Percentiles rank a stretch among this genome's conserved stretches.
Conservation (phyloP, 64 coral and sea anemone genomes). For the Acropora tenuis region DNA sequence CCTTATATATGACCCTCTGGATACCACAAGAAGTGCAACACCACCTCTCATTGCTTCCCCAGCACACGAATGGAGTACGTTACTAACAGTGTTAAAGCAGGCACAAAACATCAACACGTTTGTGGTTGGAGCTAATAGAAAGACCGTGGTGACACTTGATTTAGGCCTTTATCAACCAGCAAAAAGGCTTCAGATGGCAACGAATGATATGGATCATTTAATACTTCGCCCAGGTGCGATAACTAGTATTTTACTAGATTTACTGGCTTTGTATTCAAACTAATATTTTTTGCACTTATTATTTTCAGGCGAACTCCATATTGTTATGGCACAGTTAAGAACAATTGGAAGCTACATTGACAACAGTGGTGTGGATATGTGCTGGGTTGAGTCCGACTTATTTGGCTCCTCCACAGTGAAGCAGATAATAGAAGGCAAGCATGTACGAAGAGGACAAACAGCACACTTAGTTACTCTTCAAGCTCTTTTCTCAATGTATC, state of each 20-base stretch:
- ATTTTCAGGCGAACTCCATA: slow-evolving; percentile 15
- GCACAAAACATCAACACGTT: background rate
- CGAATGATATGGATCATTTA: slow-evolving; percentile 18
- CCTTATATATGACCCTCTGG: background rate
- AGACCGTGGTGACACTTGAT: slow-evolving; percentile 35
- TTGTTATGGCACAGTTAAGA: slow-evolving; percentile 51
- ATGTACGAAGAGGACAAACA: slow-evolving; percentile 46
- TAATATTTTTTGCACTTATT: slow-evolving; percentile 14
- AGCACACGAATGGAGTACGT: background rate
- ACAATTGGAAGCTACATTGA: slow-evolving; percentile 40
- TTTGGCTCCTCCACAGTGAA: slow-evolving; percentile 47
- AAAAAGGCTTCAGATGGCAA: slow-evolving; percentile 31
- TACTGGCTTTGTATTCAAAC: slow-evolving; percentile 14
- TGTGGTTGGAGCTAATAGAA: slow-evolving; percentile 6
- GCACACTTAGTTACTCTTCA: slow-evolving; percentile 45
- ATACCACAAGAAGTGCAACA: slow-evolving; percentile 3
- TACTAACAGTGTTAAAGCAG: background rate
- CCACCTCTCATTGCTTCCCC: slow-evolving; percentile 30
- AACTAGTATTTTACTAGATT: slow-evolving; percentile 15
- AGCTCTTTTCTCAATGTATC: slow-evolving; percentile 38
- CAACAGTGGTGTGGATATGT: slow-evolving; percentile 45
- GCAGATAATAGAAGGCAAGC: slow-evolving; percentile 50
- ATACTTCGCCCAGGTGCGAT: slow-evolving; percentile 52
- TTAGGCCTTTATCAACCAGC: slow-evolving; percentile 33
- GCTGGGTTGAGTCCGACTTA: slow-evolving; percentile 46